phyloP scores from a whole-genome alignment of 2,113 vertebrate genomes.

The Nannospalax galili region DNA sequence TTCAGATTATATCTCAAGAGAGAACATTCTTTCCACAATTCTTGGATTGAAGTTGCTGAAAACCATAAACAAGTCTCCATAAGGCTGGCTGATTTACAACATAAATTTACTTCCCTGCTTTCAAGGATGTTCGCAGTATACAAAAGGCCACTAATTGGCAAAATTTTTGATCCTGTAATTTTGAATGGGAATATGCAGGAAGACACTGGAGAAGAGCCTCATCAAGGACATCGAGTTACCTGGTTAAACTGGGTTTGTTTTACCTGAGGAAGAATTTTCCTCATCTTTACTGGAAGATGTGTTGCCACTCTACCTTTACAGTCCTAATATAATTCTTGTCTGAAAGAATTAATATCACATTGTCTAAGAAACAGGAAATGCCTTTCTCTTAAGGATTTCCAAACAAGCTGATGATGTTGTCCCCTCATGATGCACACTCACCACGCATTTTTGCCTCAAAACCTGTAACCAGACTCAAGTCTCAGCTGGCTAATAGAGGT shows the following conservation, averaged over 20 bases:
- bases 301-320: background rate
- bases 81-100: too few species aligned
- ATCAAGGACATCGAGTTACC: background rate
- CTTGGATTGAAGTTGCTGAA: too few species aligned
- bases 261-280: too few species aligned
- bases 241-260: background rate
- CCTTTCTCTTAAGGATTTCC: background rate
- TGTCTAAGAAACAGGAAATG: background rate
- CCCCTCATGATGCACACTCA: background rate
- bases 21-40: too few species aligned
- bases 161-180: background rate
- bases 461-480: background rate
- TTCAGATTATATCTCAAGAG: too few species aligned
- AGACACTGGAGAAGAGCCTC: too few species aligned
- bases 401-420: background rate
- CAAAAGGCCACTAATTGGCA: background rate
- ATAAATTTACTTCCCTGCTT: too few species aligned
- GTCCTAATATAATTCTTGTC: background rate
- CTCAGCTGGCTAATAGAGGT: background rate
- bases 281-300: too few species aligned
- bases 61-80: too few species aligned
- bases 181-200: background rate
- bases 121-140: too few species aligned
- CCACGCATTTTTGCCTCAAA: too few species aligned
- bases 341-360: background rate